Conservation (phyloP, 2,113 vertebrate species). For the Colinus virginianus region DNA sequence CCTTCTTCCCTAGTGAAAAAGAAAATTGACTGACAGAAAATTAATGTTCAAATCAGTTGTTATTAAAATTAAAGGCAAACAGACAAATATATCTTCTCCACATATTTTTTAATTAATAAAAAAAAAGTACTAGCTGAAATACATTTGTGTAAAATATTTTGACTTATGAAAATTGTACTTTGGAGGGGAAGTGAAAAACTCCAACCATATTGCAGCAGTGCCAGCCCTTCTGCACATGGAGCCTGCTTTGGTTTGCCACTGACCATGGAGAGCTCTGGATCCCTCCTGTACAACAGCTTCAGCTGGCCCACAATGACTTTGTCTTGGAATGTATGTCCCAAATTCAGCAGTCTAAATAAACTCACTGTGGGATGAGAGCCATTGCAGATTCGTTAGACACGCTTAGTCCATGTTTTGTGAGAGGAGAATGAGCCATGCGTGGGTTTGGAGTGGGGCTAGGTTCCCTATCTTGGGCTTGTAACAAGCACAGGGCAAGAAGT, state of each 20-base stretch:
- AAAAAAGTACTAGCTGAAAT: not conserved
- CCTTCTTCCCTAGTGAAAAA: not conserved
- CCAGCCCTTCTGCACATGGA: fast-evolving
- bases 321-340: not conserved
- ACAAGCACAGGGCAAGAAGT: not conserved
- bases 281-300: too few relatives aligned
- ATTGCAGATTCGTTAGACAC: not conserved
- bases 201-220: not conserved
- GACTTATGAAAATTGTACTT: not conserved
- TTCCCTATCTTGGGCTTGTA: not conserved
- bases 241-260: not conserved
- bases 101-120: not conserved
- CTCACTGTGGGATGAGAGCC: not conserved
- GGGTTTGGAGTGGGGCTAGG: not conserved
- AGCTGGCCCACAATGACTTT: not conserved
- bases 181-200: not conserved
- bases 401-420: not conserved
- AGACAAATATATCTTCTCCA: not conserved
- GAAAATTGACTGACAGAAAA: not conserved
- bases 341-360: too few relatives aligned
- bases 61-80: not conserved
- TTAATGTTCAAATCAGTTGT: not conserved
- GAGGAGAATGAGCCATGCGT: fast-evolving
- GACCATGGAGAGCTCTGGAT: not conserved
- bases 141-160: not conserved